phyloP scores from a whole-genome alignment of 2,113 vertebrate species.

The Pygoscelis adeliae region DNA sequence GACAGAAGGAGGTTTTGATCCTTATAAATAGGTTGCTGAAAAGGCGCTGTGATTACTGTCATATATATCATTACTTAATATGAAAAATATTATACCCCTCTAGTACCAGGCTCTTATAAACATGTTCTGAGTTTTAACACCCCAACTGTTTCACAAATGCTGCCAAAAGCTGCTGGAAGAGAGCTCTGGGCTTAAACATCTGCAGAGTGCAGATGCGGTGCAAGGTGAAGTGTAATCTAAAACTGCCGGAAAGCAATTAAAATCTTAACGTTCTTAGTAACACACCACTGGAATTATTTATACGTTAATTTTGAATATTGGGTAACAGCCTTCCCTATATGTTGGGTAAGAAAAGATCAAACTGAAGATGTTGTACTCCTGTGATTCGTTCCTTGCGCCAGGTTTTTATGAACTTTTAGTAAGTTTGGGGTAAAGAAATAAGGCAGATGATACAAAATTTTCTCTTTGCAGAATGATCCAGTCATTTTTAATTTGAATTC shows the following conservation, averaged over 20 bases:
- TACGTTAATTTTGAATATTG: not conserved
- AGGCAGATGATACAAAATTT: not conserved
- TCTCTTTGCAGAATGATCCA: not conserved
- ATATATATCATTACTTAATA: conserved; percentile 3
- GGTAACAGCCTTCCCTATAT: not conserved
- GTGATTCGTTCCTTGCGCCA: not conserved
- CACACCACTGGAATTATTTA: not conserved
- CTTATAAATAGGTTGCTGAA: not conserved
- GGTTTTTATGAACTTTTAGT: not conserved
- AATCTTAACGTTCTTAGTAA: conserved; percentile 58
- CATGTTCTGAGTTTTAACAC: conserved; percentile 54
- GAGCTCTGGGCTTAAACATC: conserved; percentile 63
- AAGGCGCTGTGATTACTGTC: not conserved
- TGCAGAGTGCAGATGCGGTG: conserved; percentile 56
- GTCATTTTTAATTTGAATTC: not conserved
- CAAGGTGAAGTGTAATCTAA: conserved; percentile 46
- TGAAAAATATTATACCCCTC: conserved; percentile 20
- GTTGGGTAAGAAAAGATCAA: not conserved
- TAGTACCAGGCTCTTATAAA: conserved; percentile 41
- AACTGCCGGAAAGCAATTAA: conserved; percentile 63
- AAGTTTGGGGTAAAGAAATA: not conserved
- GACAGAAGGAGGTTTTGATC: not conserved
- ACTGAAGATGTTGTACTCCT: not conserved
- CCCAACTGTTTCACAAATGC: conserved; percentile 21
- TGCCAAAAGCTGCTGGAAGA: conserved; percentile 57